phyloP scores from a whole-genome alignment of 1,140 invertebrate species.

The Centruroides sculpturatus region DNA sequence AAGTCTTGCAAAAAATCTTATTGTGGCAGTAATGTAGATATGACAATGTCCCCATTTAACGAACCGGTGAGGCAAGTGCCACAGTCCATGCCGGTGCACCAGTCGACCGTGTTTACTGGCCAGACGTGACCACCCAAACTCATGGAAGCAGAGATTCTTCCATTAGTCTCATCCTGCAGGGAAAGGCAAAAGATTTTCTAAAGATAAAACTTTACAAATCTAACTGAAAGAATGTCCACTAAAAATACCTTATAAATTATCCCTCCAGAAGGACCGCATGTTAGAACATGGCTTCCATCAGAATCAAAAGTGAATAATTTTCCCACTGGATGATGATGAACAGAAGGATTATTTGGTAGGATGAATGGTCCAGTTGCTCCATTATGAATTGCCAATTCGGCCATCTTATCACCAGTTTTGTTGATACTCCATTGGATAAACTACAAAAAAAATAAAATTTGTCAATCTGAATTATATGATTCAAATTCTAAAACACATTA shows the following conservation, averaged over 20 bases:
- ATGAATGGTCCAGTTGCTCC: constrained; percentile 23
- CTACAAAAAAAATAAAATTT: constrained; percentile 15
- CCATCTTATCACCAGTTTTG: constrained; percentile 34
- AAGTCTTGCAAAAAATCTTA: constrained; percentile 1
- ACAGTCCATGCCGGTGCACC: constrained; percentile 46
- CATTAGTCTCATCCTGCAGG: background rate
- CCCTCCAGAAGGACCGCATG: constrained; percentile 40
- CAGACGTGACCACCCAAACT: constrained; percentile 40
- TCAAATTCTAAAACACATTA: no score
- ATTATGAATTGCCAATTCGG: constrained; percentile 30
- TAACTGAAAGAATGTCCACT: background rate
- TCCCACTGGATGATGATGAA: constrained; percentile 20
- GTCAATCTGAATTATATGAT: no score
- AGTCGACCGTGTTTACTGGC: constrained; percentile 43
- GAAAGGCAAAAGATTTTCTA: background rate
- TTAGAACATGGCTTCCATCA: constrained; percentile 41
- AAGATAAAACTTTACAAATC: background rate
- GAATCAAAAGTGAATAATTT: constrained; percentile 43
- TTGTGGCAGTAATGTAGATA: constrained; percentile 39
- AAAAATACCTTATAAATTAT: constrained; percentile 42
- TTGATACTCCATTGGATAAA: constrained; percentile 40
- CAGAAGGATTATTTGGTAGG: constrained; percentile 1
- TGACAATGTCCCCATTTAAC: constrained; percentile 41
- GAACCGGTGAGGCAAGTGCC: constrained; percentile 45
- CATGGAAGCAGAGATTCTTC: background rate